Evolutionary conservation across 2,888 invertebrate genomes (phyloP), one percentile per base, ranked within the genome.

Genomic region (Conomelus anceps): DNA sequence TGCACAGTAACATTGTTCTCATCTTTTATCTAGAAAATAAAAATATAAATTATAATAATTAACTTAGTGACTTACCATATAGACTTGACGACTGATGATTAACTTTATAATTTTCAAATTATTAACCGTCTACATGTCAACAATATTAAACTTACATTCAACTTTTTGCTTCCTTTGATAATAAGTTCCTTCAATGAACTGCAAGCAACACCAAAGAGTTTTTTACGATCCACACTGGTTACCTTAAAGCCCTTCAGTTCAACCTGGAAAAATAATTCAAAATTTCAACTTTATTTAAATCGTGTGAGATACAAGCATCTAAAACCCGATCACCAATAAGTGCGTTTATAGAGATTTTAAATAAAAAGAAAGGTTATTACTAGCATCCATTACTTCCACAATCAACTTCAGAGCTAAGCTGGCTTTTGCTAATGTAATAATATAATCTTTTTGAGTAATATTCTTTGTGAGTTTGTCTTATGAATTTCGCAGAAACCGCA

Each of bases 181-280:
- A 95, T 95, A 89, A 97, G 93, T 92, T 96, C 96, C 88, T 94
- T 93, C 22, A 96, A 93, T 92, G 94, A 95, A 92, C 94, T 95
- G 86, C 96, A 96, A 22, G 96, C 96, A 85, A 97, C 94, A 22
- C 96, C 96, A 91, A 96, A 95, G 93, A 96, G 95, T 91, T 95
- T 95, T 91, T 95, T 95, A 90, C 96, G 94, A 91, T 94, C 95
- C 3, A 95, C 95, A 92, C 96, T 95, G 0, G 96, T 96, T 84
- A 96, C 95, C 94, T 96, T 96, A 92, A 95, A 96, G 24, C 96
- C 96, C 93, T 94, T 95, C 92, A 96, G 63, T 3, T 63, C n/a
- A 22, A 26, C 86, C 86, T 86, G 86, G 4, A 85, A 85, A 34
- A 34, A 34, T 34, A 9, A 34, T 4, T 34, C 13, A 17, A 34